Evolutionary conservation across 2,888 invertebrate genomes (phyloP), one percentile per base, ranked within the genome.

Genomic region (Heliconius cydno): DNA sequence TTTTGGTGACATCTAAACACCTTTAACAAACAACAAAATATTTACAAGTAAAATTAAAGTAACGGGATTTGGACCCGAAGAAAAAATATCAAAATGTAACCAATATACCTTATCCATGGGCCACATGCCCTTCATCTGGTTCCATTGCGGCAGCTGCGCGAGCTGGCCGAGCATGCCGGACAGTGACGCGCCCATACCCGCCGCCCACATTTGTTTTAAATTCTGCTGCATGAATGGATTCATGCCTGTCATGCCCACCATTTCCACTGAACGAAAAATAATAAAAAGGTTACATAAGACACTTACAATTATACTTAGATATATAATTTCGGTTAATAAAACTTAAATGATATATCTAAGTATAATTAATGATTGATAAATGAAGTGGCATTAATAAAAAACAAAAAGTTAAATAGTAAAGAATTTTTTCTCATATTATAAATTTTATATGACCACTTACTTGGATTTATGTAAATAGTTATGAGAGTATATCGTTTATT

Each of bases 191-290:
- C 92, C 94, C 92, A 95, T 92, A n/a, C 95, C 95, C 6, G 93
- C 91, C 7, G 93, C 92, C 80, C 95, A 84, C 75, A 95, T 92
- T 86, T 95, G 95, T 84, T 94, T 95, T 82, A 95, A 85, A 85
- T 95, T 95, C 90, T 95, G 95, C 84, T 95, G 92, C 79, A 95
- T 89, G 88, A 92, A 95, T 80, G 94, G 90, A 88, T 95, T 95
- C 94, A 95, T 95, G 10, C 96, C 94, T 60, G 93, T 94, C 91
- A 96, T 93, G 28, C 96, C 96, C 38, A 96, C 96, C 96, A 96
- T 96, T 86, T 96, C 96, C 96, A 96, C 96, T 96, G 41, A 19
- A 80, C 63, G 57, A 63, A 78, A 2, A 30, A 52, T 25, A 66
- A 67, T n/a, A 41, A 41, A 12, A 12, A 7, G 4, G 10, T 10